These are phyloP conservation scores for Felis catus DNA, from an alignment of 2,113 vertebrate species.

Conservation along the genomic window F.catus_Fca126_mat1.0 CM031412.1:91473501-91474000, in stretches of 20 bases:
- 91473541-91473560: not conserved
- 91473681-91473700: not conserved
- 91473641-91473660: not conserved
- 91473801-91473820: not conserved
- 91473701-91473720: not conserved
- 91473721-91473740: not conserved
- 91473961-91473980: not conserved
- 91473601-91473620: not conserved
- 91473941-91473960: not conserved
- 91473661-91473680: not conserved
- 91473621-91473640: not conserved
- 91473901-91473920: not conserved
- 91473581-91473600: not conserved
- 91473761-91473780: not conserved
- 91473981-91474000: not conserved
- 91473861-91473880: not conserved
- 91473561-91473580: not conserved
- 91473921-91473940: not conserved
- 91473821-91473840: not conserved
- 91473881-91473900: not conserved
- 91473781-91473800: not conserved
- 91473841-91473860: not conserved
- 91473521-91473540: not conserved
- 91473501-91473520: not conserved
- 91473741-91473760: not conserved